Percentiles rank a stretch among this genome's conserved stretches.
Conservation (phyloP, 2,113 vertebrate genomes). For the Protobothrops mucrosquamatus region DNA sequence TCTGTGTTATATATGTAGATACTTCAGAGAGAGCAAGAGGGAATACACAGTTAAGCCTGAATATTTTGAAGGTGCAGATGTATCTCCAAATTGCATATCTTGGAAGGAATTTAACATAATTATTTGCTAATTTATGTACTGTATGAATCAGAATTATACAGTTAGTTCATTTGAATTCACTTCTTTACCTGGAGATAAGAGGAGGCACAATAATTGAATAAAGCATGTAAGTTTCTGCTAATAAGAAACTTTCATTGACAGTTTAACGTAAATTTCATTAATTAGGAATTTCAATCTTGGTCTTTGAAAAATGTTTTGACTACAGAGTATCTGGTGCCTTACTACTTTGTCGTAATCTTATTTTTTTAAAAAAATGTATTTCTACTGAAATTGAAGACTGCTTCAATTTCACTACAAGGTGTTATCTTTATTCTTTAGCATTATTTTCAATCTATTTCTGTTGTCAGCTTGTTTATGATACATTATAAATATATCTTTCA, state of each 20-base stretch:
- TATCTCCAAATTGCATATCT: not conserved
- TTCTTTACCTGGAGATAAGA: not conserved
- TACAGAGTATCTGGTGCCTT: not conserved
- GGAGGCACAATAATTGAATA: not conserved
- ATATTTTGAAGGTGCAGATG: not conserved
- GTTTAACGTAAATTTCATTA: not conserved
- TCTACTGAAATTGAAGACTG: too few species aligned
- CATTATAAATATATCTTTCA: not conserved
- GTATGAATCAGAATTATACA: not conserved
- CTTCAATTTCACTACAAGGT: not conserved
- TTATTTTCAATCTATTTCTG: not conserved
- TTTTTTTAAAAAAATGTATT: not conserved
- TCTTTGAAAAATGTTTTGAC: not conserved
- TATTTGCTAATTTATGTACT: slow-evolving; percentile 1
- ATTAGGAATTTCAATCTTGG: not conserved
- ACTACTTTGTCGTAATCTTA: not conserved
- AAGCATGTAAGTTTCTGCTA: not conserved
- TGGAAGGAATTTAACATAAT: not conserved
- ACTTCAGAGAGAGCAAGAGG: not conserved
- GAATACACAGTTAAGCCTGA: not conserved
- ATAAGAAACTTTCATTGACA: not conserved
- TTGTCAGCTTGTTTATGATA: not conserved
- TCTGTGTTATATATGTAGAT: not conserved
- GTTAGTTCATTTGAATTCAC: not conserved
- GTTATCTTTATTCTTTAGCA: not conserved